Evolutionary conservation across 2,797 vertebrate genomes (phyloP).

Genomic region (Eulemur rubriventer): DNA sequence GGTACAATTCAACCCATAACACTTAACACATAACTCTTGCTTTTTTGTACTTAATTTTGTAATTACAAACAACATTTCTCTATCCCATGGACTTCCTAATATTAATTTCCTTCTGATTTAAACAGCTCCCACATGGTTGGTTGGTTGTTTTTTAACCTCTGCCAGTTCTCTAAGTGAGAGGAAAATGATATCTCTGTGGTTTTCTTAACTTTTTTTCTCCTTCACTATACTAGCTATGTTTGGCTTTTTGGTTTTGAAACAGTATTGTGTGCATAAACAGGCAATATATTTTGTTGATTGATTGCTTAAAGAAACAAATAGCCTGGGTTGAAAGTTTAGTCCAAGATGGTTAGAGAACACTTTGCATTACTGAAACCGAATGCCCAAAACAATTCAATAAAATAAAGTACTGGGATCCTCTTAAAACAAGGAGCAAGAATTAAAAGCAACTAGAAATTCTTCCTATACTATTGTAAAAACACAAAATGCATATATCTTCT

Average conservation of each 20-base stretch:
- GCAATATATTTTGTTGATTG: background rate
- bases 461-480: background rate
- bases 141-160: background rate
- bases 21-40: background rate
- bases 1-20: background rate
- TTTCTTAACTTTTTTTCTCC: background rate
- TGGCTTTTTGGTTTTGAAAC: conserved; percentile 19
- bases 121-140: background rate
- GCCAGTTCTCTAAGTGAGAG: background rate
- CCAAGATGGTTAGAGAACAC: background rate
- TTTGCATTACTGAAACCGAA: background rate
- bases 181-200: background rate
- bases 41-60: background rate
- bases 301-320: conserved; percentile 45
- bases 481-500: background rate
- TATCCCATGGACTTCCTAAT: background rate
- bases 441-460: conserved; percentile 44
- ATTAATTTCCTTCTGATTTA: background rate
- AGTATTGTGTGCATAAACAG: background rate
- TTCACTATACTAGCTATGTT: background rate
- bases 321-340: background rate
- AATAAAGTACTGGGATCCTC: background rate
- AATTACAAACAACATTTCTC: background rate
- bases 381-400: background rate
- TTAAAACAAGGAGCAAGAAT: background rate